Evolutionary conservation across 2,888 invertebrate genomes (phyloP), one percentile per base, ranked within the genome.

Genomic region (Lasioglossum leucozonium): DNA sequence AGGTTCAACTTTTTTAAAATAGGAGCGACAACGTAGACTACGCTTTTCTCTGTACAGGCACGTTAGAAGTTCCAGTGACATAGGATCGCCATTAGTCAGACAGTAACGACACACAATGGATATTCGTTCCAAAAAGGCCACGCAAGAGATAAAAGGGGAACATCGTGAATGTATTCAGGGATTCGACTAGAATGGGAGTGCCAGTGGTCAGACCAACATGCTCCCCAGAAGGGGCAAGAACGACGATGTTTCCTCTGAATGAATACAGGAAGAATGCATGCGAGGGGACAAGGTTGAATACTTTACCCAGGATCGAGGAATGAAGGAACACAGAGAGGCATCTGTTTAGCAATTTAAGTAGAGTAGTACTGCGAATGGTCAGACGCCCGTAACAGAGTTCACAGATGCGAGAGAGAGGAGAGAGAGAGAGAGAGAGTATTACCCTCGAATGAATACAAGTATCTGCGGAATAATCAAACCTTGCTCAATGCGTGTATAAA

Each of bases 301-400:
- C 44, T 11, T 30, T 8, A 4, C 8, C n/a, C 22, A 26, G 18
- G 18, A 30, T 30, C 47, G 30, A 13, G 30, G 42, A 72, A 44
- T 5, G 13, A 30, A 44, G 18, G 8, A 26, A 42, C 22, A 13
- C 13, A n/a, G 10, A 71, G n/a, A n/a, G 26, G 69, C 26, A 71
- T 42, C 67, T 67, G n/a, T 71, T 71, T 71, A 71, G 69, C 40
- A 42, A 71, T 71, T 42, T 71, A 42, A 71, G 40, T 71, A n/a
- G 69, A 37, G 22, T 37, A 40, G 67, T 22, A 37, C 22, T 0
- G 34, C 67, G 37, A 67, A 11, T 22, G 67, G 67, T 67, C 37
- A 67, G 67, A 34, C n/a, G 37, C 18, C 4, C 37, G 67, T 22
- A 67, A 67, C 67, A 4, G 11, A 67, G 37, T 22, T 40, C 37